phyloP scores from a whole-genome alignment of 2,888 invertebrate genomes.

The Oithona nana region DNA sequence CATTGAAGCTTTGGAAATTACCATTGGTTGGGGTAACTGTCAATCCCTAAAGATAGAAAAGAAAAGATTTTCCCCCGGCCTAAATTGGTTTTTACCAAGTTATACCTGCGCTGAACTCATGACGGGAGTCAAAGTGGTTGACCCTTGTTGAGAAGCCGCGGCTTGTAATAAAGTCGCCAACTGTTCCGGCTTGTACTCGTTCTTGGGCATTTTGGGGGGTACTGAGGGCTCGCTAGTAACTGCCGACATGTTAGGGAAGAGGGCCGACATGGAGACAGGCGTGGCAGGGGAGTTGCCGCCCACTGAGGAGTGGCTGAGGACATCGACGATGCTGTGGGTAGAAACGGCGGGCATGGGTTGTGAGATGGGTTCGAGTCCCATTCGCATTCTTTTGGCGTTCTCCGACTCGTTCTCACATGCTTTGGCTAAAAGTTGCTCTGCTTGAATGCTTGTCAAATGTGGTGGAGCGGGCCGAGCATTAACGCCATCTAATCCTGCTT shows the following conservation, averaged over 20 bases:
- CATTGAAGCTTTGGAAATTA: not conserved
- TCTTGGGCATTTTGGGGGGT: not conserved
- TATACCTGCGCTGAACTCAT: not conserved
- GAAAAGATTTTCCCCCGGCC: too few relatives aligned
- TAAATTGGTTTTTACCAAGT: too few relatives aligned
- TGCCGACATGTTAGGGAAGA: not conserved
- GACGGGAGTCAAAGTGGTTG: not conserved
- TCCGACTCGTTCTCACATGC: slow-evolving; percentile 95
- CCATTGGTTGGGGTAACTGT: not conserved
- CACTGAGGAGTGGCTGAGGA: not conserved
- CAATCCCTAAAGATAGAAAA: too few relatives aligned
- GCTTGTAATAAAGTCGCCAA: not conserved
- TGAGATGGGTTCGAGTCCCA: slow-evolving; percentile 82
- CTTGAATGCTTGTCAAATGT: slow-evolving; percentile 86
- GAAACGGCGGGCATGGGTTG: slow-evolving; percentile 54
- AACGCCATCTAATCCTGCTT: slow-evolving; percentile 18
- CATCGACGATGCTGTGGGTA: not conserved
- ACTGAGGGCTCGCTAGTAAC: not conserved
- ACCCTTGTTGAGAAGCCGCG: not conserved
- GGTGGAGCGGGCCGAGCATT: slow-evolving; percentile 74
- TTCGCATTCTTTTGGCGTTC: slow-evolving; percentile 88
- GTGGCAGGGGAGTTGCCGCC: not conserved
- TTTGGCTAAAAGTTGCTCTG: slow-evolving; percentile 81
- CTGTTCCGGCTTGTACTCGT: slow-evolving; percentile 14
- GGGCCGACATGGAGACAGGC: not conserved